Percentiles rank a stretch among this genome's conserved stretches.
Conservation (phyloP, 1,140 invertebrate species). For the Drosophila pectinifera region DNA sequence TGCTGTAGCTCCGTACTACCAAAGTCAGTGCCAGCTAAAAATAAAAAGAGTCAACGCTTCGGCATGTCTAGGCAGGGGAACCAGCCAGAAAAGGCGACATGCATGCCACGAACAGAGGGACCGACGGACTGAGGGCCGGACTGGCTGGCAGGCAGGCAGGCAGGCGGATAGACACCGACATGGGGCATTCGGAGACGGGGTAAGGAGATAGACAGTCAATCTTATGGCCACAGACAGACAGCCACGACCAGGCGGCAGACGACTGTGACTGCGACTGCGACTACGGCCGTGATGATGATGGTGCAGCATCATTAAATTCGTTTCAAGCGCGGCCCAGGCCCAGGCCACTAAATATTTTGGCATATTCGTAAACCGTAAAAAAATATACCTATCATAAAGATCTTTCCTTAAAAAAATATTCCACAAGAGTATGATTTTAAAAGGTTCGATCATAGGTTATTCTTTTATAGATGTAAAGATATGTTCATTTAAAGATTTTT, state of each 20-base stretch:
- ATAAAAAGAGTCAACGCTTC: conserved; percentile 81
- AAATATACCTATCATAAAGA: background rate
- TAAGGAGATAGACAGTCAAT: conserved; percentile 77
- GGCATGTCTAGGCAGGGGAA: conserved; percentile 75
- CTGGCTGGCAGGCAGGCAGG: conserved; percentile 6
- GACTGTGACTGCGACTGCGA: conserved; percentile 20
- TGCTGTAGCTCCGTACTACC: too few species aligned
- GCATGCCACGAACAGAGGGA: conserved; percentile 52
- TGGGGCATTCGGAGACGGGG: conserved; percentile 62
- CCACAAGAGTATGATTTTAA: background rate
- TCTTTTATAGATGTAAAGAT: too few species aligned
- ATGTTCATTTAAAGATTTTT: too few species aligned
- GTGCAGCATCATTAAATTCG: conserved; percentile 78
- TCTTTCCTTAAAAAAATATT: background rate
- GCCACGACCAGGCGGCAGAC: too few species aligned
- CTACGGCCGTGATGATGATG: conserved; percentile 42
- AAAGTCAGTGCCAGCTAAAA: conserved; percentile 77
- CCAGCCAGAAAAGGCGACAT: conserved; percentile 75
- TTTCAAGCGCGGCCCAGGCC: conserved; percentile 59
- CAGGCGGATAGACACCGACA: conserved; percentile 55
- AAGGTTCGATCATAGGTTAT: background rate
- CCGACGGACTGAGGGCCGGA: conserved; percentile 22
- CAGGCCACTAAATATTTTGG: conserved; percentile 66
- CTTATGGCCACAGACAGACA: conserved; percentile 72
- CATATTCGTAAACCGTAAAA: conserved; percentile 42